Base-by-base conservation (phyloP, 2,797 vertebrate genomes). In the Aldrovandia affinis region DNA sequence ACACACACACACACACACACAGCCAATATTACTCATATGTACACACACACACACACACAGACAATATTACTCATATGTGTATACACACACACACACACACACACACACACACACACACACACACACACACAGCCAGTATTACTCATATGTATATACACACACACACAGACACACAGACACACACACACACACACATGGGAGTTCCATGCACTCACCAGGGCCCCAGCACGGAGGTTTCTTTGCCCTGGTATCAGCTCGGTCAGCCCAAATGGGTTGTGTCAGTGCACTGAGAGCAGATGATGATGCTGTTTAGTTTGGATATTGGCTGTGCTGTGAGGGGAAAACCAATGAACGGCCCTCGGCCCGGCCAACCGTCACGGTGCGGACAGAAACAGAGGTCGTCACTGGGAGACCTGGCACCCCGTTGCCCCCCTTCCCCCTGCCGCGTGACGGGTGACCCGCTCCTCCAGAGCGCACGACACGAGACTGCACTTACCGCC, bases 231-330 rank as follows among this genome's bases (percentile, higher is more conserved):
- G 57, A 44, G 89, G 92, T 88, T 88, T 73, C 44, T 81, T 88
- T 36, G 86, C 89, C 88, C 86, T 88, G 88, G 86, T 47, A 91
- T 94, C 93, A 93, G 89, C 89, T 86, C 86, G 88, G 91, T 84
- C 83, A 85, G 86, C 89, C 87, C 91, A 94, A 94, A 95, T 94
- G 90, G 90, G 86, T 93, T 92, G 89, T 94, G 94, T 94, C 94
- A 94, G 94, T 91, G 91, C 91, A 91, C 91, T 89, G 91, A 91
- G 88, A 93, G 89, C 89, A 92, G 93, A 94, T 95, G 92, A 92
- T 92, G 91, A 89, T 15, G 75, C 90, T 92, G 92, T 92, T 93
- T 92, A 93, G 92, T 92, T 94, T 92, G 89, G 91, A 93, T 89
- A 89, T 88, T 89, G 88, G 87, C 88, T 92, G 90, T 80, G 18